phyloP scores from a whole-genome alignment of 64 coral and sea anemone species.

The Montipora capricornis region DNA sequence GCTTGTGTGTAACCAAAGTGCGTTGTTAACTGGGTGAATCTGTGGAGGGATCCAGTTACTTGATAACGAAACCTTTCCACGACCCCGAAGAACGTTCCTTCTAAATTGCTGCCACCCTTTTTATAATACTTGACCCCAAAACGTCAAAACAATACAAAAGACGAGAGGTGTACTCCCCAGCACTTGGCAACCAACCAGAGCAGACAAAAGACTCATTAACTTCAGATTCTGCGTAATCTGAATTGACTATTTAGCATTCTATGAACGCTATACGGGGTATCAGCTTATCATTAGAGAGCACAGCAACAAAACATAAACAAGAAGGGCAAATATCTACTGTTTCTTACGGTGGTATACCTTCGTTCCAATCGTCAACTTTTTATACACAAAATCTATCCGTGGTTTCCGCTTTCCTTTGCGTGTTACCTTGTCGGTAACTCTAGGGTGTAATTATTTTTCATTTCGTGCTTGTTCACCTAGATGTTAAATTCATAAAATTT shows the following conservation, averaged over 20 bases:
- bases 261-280: neutral
- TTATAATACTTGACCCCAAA: neutral
- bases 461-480: too few species aligned
- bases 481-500: too few species aligned
- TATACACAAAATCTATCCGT: too few species aligned
- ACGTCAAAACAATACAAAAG: neutral
- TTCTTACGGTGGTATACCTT: too few species aligned
- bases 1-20: too few species aligned
- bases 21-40: neutral
- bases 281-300: neutral
- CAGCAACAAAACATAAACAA: neutral
- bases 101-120: neutral
- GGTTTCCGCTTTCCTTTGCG: too few species aligned
- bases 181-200: neutral
- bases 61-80: neutral
- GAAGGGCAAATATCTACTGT: too few species aligned
- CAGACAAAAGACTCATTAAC: neutral
- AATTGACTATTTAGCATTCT: neutral
- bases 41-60: conserved; percentile 2
- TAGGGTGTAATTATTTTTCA: too few species aligned
- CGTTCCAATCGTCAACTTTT: too few species aligned
- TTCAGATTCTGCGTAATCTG: neutral
- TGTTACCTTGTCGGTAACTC: too few species aligned
- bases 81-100: neutral
- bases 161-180: neutral